These are phyloP conservation scores for Graphium colonna DNA, from an alignment of 2,888 invertebrate species.

Conservation along the genomic window DNA sequence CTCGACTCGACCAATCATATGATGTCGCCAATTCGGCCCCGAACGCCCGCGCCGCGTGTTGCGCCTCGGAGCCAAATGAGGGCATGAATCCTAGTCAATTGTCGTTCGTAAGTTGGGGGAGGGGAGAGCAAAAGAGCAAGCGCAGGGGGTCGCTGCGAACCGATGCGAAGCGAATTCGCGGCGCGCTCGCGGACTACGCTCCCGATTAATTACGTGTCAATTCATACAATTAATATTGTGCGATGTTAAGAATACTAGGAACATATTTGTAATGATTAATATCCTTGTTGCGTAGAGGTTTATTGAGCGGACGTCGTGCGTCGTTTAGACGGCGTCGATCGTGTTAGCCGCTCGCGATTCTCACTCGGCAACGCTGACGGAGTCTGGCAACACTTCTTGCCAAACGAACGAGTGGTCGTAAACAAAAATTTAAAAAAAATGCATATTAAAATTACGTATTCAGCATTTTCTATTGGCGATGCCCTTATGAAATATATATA, in stretches of 20 bases:
- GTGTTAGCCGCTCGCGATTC: slow-evolving; percentile 2
- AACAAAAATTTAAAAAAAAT: slow-evolving; percentile 7
- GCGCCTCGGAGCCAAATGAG: slow-evolving; percentile 51
- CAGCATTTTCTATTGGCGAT: slow-evolving; percentile 34
- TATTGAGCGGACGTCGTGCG: slow-evolving; percentile 55
- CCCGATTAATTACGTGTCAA: slow-evolving; percentile 61
- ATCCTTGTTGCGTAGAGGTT: slow-evolving; percentile 71
- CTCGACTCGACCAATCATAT: slow-evolving; percentile 72
- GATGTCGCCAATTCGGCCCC: slow-evolving; percentile 49
- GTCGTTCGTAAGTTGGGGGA: slow-evolving; percentile 64
- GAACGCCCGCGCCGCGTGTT: slow-evolving; percentile 41
- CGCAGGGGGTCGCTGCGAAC: neutral
- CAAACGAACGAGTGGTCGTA: slow-evolving; percentile 8
- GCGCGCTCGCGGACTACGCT: slow-evolving; percentile 18
- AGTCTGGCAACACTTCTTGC: slow-evolving; percentile 3
- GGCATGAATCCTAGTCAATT: slow-evolving; percentile 76
- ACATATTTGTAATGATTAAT: slow-evolving; percentile 67
- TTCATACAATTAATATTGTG: slow-evolving; percentile 75
- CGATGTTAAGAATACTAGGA: slow-evolving; percentile 68
- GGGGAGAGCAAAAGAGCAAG: slow-evolving; percentile 22
- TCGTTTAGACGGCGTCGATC: slow-evolving; percentile 31
- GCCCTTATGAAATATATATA: slow-evolving; percentile 43
- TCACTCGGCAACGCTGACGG: neutral
- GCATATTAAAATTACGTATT: slow-evolving; percentile 6
- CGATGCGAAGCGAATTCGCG: slow-evolving; percentile 25